Percentiles rank a stretch among this genome's conserved stretches.
phyloP scores from a whole-genome alignment of 1,140 invertebrate species.

The Elymnias hypermnestra region DNA sequence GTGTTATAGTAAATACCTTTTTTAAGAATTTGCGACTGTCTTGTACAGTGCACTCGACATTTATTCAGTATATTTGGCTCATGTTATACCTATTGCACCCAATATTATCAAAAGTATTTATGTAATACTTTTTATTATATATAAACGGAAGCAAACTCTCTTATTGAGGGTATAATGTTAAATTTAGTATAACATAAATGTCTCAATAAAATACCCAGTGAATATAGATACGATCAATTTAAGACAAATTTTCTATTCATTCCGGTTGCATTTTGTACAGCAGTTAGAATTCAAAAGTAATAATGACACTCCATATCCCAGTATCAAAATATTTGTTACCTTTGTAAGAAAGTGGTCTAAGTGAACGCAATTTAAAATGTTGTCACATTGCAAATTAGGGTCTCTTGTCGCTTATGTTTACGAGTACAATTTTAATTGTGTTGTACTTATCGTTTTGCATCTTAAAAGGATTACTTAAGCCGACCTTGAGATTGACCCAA shows the following conservation, averaged over 20 bases:
- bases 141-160: no score
- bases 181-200: no score
- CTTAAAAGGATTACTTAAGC: slow-evolving; percentile 13
- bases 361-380: slow-evolving; percentile 5
- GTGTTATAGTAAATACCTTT: no score
- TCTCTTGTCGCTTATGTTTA: slow-evolving; percentile 20
- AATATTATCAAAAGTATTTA: no score
- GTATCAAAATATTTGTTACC: slow-evolving; percentile 9
- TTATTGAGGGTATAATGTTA: no score
- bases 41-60: no score
- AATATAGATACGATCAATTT: no score
- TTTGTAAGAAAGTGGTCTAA: slow-evolving; percentile 6
- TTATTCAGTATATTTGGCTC: no score
- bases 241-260: neutral
- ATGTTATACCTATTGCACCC: no score
- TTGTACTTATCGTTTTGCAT: slow-evolving; percentile 12
- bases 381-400: slow-evolving; percentile 12
- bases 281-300: neutral
- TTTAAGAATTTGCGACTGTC: no score
- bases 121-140: no score
- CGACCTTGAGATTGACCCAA: slow-evolving; percentile 54
- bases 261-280: neutral
- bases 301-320: neutral
- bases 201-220: no score
- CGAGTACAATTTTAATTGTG: slow-evolving; percentile 12